A percentile compares a stretch with the other conserved stretches of the same genome.
Evolutionary conservation across 2,797 vertebrate genomes (phyloP).

Genomic region (Oreonectes daqikongensis): DNA sequence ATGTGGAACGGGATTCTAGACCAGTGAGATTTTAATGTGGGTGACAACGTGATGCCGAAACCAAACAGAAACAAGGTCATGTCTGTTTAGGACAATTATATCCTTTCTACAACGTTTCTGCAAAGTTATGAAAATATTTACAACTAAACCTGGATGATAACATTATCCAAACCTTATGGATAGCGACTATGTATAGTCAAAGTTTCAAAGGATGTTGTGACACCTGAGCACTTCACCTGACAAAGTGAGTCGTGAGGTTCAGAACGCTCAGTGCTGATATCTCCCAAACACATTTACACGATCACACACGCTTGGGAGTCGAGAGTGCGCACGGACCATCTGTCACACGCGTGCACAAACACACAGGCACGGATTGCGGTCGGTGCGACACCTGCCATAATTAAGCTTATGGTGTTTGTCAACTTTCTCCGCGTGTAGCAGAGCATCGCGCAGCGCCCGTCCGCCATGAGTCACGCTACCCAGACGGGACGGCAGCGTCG

Average conservation of each 20-base stretch:
- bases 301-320: constrained; percentile 15
- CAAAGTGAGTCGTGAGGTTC: constrained; percentile 3
- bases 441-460: constrained; percentile 64
- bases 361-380: constrained; percentile 61
- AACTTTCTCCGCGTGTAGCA: constrained; percentile 67
- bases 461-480: constrained; percentile 72
- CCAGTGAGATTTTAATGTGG: neutral
- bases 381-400: constrained; percentile 66
- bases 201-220: neutral
- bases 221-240: constrained; percentile 19
- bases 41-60: neutral
- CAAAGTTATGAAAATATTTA: no score
- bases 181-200: neutral
- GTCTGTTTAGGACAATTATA: no score
- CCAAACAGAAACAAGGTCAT: neutral
- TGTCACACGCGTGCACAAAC: constrained; percentile 56
- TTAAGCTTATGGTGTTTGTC: constrained; percentile 76
- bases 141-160: neutral
- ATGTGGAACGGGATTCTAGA: neutral
- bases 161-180: neutral
- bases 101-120: no score
- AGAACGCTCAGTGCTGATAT: constrained; percentile 12
- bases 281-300: constrained; percentile 26
- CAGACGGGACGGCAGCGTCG: constrained; percentile 64
- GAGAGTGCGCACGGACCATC: constrained; percentile 31